A percentile compares a stretch with the other conserved stretches of the same genome.
Evolutionary conservation across 2,888 invertebrate species (phyloP).

Genomic region (Teleiodes luculella): DNA sequence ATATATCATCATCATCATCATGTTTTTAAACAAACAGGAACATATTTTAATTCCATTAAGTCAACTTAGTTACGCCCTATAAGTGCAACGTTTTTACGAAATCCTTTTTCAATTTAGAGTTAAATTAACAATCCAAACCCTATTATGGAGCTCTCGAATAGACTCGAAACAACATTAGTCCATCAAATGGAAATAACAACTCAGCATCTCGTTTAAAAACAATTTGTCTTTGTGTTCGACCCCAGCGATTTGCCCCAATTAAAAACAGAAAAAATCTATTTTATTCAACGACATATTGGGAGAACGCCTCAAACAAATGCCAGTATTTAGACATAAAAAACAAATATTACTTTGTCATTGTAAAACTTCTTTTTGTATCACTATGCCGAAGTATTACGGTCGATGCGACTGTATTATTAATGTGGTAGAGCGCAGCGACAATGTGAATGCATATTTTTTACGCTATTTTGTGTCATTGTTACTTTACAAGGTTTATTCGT

Average conservation of each 20-base stretch:
- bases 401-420: conserved; percentile 17
- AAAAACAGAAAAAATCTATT: conserved; percentile 71
- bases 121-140: not conserved
- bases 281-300: conserved; percentile 63
- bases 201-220: conserved; percentile 36
- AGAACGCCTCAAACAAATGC: conserved; percentile 75
- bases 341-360: conserved; percentile 22
- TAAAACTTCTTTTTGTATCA: not conserved
- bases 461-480: conserved; percentile 67
- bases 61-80: too few species aligned
- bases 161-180: conserved; percentile 22
- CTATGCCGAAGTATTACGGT: not conserved
- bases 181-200: conserved; percentile 7
- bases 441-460: conserved; percentile 60
- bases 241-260: conserved; percentile 57
- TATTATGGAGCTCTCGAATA: conserved; percentile 15
- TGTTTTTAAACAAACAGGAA: too few species aligned
- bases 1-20: too few species aligned
- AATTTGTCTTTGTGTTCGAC: conserved; percentile 34
- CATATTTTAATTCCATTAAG: too few species aligned
- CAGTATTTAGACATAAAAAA: conserved; percentile 38
- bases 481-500: conserved; percentile 66
- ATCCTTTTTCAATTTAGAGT: not conserved
- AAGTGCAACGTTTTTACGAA: not conserved
- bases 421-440: conserved; percentile 25